A percentile compares a stretch with the other conserved stretches of the same genome.
These are phyloP conservation scores for Eulemur macaco DNA, from an alignment of 2,113 vertebrate species.

Conservation along the genomic window DNA sequence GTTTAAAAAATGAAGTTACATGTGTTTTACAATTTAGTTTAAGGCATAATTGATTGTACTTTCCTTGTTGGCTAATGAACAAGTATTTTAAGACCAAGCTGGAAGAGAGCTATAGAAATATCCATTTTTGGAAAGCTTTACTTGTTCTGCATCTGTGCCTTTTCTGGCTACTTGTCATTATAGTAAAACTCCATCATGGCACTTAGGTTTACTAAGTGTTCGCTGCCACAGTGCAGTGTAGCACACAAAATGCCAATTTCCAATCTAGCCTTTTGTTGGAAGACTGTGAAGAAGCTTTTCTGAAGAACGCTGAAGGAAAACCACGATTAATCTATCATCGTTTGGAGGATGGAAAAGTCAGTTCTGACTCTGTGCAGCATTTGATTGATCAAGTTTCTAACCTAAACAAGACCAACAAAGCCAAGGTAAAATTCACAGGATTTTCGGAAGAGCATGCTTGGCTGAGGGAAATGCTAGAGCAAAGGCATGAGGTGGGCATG, in stretches of 20 bases:
- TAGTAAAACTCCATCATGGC: conserved; percentile 20
- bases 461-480: neutral
- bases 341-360: conserved; percentile 81
- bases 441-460: neutral
- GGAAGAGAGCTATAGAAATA: neutral
- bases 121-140: neutral
- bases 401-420: conserved; percentile 88
- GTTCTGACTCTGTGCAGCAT: conserved; percentile 87
- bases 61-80: neutral
- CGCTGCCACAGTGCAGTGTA: conserved; percentile 74
- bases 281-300: conserved; percentile 95
- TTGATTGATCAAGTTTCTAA: conserved; percentile 90
- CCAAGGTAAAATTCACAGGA: conserved; percentile 87
- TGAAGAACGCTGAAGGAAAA: conserved; percentile 93
- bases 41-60: neutral
- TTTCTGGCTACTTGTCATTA: conserved; percentile 67
- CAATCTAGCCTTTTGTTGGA: conserved; percentile 89
- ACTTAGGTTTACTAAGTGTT: conserved; percentile 71
- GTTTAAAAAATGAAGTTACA: neutral
- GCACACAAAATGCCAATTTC: conserved; percentile 79
- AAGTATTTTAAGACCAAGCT: neutral
- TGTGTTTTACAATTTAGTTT: neutral
- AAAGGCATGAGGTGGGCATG: neutral
- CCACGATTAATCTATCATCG: conserved; percentile 93
- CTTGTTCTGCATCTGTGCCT: conserved; percentile 26